phyloP scores from a whole-genome alignment of 2,113 vertebrate species.

The Helogale parvula region DNA sequence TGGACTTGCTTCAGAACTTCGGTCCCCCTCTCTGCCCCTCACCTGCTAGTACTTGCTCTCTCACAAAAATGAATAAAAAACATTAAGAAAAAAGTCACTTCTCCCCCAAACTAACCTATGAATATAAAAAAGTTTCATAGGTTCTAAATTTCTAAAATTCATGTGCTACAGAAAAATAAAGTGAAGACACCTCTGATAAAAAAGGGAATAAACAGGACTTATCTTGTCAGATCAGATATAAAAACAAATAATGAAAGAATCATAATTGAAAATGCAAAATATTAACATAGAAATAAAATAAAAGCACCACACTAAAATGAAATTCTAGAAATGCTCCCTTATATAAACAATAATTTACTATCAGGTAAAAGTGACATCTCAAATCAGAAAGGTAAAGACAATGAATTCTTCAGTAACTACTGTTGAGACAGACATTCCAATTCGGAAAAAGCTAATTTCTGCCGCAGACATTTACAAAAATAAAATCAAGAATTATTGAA shows the following conservation, averaged over 20 bases:
- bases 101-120: not conserved
- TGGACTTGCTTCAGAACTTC: no score
- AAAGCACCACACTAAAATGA: not conserved
- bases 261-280: not conserved
- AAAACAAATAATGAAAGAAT: not conserved
- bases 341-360: not conserved
- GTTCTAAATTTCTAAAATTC: slow-evolving; percentile 38
- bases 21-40: no score
- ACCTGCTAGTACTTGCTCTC: no score
- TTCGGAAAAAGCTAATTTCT: slow-evolving; percentile 22
- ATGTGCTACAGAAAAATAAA: not conserved
- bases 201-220: not conserved
- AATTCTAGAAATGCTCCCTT: not conserved
- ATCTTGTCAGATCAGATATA: not conserved
- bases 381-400: slow-evolving; percentile 2
- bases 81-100: not conserved
- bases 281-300: slow-evolving; percentile 27
- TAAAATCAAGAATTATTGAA: slow-evolving; percentile 15
- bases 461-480: slow-evolving; percentile 3
- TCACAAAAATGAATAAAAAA: no score
- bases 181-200: not conserved
- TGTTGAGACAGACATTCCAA: not conserved
- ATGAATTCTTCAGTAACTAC: slow-evolving; percentile 36
- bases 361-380: not conserved
- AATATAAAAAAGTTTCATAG: not conserved